Conservation (phyloP, 2,113 vertebrate genomes). For the Pseudolaguvia tuberculata region DNA sequence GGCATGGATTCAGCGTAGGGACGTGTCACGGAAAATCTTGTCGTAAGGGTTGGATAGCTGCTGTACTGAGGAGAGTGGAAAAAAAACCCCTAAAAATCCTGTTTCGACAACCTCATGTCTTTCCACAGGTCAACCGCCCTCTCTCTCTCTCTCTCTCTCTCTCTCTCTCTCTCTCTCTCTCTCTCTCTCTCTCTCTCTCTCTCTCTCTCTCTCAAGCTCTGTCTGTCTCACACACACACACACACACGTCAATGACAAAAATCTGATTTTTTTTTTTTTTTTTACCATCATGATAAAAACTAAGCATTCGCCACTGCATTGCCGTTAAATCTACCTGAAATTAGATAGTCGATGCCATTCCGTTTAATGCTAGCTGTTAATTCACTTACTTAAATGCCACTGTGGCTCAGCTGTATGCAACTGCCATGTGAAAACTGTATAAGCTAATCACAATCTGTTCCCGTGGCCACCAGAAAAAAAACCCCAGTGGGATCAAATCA, state of each 20-base stretch:
- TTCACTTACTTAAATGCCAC: not conserved
- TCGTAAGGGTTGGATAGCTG: slow-evolving; percentile 20
- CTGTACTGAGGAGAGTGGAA: slow-evolving; percentile 7
- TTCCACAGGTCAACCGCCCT: not conserved
- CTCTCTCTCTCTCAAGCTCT: no score
- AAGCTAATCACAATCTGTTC: slow-evolving; percentile 32
- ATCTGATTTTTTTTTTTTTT: no score
- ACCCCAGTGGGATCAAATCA: not conserved
- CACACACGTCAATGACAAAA: no score
- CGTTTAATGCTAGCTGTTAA: not conserved
- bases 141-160: not conserved
- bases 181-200: no score
- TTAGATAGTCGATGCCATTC: not conserved
- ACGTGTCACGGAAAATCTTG: slow-evolving; percentile 10
- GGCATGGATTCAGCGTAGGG: slow-evolving; percentile 18
- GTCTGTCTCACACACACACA: no score
- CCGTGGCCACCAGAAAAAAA: slow-evolving; percentile 14
- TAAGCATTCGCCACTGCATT: no score
- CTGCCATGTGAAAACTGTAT: slow-evolving; percentile 8
- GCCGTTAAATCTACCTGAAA: no score
- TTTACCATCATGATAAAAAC: not conserved
- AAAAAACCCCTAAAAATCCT: not conserved
- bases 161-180: no score
- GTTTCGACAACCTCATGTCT: not conserved
- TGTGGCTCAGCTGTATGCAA: slow-evolving; percentile 25